A percentile compares a stretch with the other conserved stretches of the same genome.
Evolutionary conservation across 2,797 vertebrate genomes (phyloP).

Genomic region (Oryzias sinensis): DNA sequence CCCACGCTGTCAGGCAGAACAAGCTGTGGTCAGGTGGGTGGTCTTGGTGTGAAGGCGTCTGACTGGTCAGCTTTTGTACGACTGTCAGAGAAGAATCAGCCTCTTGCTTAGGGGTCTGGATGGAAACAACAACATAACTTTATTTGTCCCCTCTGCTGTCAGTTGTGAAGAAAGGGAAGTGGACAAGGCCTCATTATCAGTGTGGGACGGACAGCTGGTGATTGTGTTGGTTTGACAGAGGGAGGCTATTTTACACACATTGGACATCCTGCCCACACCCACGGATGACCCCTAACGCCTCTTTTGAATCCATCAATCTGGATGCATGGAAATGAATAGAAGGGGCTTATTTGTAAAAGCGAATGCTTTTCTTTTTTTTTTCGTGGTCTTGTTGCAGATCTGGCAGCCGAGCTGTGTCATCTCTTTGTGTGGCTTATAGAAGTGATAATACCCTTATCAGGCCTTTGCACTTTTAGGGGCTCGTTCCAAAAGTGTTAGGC

Average conservation of each 20-base stretch:
- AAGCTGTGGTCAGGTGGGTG: conserved; percentile 61
- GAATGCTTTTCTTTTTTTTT: background rate
- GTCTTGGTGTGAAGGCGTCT: conserved; percentile 46
- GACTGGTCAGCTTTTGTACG: conserved; percentile 71
- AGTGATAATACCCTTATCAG: conserved; percentile 28
- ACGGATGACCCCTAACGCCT: conserved; percentile 44
- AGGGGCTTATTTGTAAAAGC: conserved; percentile 2
- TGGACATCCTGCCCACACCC: conserved; percentile 68
- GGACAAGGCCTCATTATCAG: conserved; percentile 66
- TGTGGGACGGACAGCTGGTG: conserved; percentile 38
- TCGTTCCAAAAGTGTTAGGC: conserved; percentile 42
- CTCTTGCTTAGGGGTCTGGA: conserved; percentile 49
- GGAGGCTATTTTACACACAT: conserved; percentile 58
- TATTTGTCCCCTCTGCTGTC: conserved; percentile 73
- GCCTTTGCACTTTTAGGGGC: conserved; percentile 33
- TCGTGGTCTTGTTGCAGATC: background rate
- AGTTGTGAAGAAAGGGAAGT: conserved; percentile 69
- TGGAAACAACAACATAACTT: conserved; percentile 62
- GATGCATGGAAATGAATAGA: conserved; percentile 7
- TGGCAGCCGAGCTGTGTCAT: background rate
- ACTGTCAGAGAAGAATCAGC: conserved; percentile 59
- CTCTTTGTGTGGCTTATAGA: conserved; percentile 25
- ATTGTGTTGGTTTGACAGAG: conserved; percentile 48
- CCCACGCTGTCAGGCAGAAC: conserved; percentile 20
- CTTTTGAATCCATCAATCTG: conserved; percentile 35